phyloP scores from a whole-genome alignment of 64 coral and sea anemone species.

The Montipora sp. region DNA sequence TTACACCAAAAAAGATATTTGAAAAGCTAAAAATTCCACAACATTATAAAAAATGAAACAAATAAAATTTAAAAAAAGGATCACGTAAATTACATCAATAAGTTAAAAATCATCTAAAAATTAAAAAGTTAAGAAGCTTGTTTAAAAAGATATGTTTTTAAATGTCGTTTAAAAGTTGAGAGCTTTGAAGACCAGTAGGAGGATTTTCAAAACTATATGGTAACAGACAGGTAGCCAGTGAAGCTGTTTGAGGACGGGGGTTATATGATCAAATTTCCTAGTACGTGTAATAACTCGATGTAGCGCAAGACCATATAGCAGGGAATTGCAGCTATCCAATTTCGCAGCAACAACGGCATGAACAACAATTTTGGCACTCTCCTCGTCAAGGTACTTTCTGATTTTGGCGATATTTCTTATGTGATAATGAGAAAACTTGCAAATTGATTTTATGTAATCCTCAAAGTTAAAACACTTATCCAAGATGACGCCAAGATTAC shows the following conservation, averaged over 20 bases:
- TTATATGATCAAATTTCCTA: neutral
- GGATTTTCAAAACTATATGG: neutral
- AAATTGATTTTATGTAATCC: constrained; percentile 5
- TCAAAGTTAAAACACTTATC: neutral
- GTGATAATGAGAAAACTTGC: constrained; percentile 8
- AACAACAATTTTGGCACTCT: neutral
- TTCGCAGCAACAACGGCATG: neutral
- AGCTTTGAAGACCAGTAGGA: neutral
- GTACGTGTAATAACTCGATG: neutral
- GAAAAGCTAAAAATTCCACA: no score
- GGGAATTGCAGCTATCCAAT: neutral
- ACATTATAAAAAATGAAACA: no score
- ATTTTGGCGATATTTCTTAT: constrained; percentile 19
- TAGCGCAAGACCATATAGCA: neutral
- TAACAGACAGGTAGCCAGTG: neutral
- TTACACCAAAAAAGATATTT: no score
- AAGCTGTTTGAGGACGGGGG: neutral
- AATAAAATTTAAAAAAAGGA: no score
- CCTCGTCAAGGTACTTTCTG: neutral
- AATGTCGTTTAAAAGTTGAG: neutral
- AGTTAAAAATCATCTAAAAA: no score
- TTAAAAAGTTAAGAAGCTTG: no score
- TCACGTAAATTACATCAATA: no score
- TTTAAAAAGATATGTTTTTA: no score
- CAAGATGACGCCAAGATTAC: neutral